Evolutionary conservation across 1,140 invertebrate genomes (phyloP).

Genomic region (Steinernema feltiae): DNA sequence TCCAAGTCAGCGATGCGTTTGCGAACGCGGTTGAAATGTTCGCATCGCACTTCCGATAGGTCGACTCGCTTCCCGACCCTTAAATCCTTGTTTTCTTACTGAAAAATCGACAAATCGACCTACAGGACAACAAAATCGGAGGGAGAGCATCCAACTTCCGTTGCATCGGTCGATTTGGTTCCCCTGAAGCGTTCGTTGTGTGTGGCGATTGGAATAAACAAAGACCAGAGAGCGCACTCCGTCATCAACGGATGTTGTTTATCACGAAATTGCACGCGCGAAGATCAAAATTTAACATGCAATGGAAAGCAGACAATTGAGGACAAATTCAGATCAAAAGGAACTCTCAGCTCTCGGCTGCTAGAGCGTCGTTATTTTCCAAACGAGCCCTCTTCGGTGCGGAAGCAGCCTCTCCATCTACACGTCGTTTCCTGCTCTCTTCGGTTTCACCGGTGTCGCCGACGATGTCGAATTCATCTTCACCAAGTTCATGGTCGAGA

Average conservation of each 20-base stretch:
- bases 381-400: background rate
- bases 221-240: background rate
- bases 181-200: background rate
- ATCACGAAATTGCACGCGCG: no score
- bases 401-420: background rate
- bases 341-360: no score
- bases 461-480: conserved; percentile 25
- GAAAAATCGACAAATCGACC: background rate
- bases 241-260: background rate
- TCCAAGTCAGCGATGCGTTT: conserved; percentile 22
- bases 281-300: no score
- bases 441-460: background rate
- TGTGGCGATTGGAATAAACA: background rate
- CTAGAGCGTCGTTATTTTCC: background rate
- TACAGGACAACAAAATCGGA: background rate
- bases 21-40: conserved; percentile 13
- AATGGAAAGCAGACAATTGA: no score
- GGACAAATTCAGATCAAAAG: no score
- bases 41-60: background rate
- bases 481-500: background rate
- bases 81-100: background rate
- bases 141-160: background rate
- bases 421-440: background rate
- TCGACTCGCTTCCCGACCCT: background rate
- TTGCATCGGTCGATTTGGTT: background rate